Evolutionary conservation across 2,888 invertebrate genomes (phyloP), one percentile per base, ranked within the genome.

Genomic region (Cyclophora albipunctata): DNA sequence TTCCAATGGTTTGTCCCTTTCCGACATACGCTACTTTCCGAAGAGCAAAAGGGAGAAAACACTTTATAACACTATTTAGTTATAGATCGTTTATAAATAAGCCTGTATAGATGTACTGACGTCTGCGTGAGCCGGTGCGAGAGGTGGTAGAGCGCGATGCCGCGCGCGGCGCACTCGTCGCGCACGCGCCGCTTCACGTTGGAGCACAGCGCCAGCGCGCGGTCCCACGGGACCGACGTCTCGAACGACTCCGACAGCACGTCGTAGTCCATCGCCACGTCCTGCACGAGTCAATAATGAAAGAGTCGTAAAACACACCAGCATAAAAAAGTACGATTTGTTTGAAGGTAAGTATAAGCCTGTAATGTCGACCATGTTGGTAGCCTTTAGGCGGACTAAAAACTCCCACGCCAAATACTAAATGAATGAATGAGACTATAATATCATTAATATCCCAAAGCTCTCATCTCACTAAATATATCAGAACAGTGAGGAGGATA

Each of bases 201-300:
- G 49, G 91, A 90, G 74, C 98, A 98, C 41, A 99, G 88, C 7
- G 92, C 85, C 35, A 93, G 81, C 6, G 96, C 93, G 49, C 95
- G 92, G 82, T 97, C 96, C 99, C 99, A 99, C 2, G 99, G 95
- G 2, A 98, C 98, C 0, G 99, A 99, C 0, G 99, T 99, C 86
- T 99, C 99, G 88, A 99, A 99, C 0, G 98, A 98, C 81, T 99
- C 99, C 0, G 98, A 95, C 2, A 98, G 93, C 20, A 98, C 91
- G 60, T 93, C 91, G 78, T 94, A 96, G 50, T 96, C 94, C 59
- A 99, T 90, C 0, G 94, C 98, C 47, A 98, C 86, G 78, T 99
- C 99, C 96, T 97, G 79, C 4, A 80, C n/a, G 20, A 20, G 20
- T 20, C 1, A 20, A 20, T 20, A 20, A 20, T 20, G 20, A 20